Evolutionary conservation across 2,888 invertebrate genomes (phyloP).

Genomic region (Linyphia triangularis): DNA sequence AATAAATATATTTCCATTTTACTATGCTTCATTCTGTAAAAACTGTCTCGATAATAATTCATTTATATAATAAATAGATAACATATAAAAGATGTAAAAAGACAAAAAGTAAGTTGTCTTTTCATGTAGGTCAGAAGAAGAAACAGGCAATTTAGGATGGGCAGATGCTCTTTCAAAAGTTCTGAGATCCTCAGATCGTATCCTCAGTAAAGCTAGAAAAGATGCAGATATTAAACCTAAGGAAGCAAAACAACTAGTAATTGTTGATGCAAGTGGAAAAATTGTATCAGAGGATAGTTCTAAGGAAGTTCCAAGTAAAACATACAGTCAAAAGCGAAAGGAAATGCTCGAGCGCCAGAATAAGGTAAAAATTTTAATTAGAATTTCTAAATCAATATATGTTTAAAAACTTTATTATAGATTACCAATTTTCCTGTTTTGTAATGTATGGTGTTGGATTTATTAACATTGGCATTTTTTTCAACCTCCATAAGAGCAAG

Average conservation of each 20-base stretch:
- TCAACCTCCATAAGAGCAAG: too few relatives aligned
- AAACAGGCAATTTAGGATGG: conserved; percentile 84
- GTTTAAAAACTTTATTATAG: too few relatives aligned
- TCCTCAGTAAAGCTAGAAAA: conserved; percentile 90
- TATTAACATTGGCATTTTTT: too few relatives aligned
- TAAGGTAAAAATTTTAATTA: conserved; percentile 25
- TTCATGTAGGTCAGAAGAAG: conserved; percentile 75
- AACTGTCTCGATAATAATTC: too few relatives aligned
- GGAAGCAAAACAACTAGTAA: conserved; percentile 84
- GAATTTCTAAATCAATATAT: too few relatives aligned
- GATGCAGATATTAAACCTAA: conserved; percentile 77
- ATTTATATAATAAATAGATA: too few relatives aligned
- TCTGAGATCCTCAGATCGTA: conserved; percentile 87
- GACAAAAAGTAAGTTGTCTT: too few relatives aligned
- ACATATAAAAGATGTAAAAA: too few relatives aligned
- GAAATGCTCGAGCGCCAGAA: conserved; percentile 53
- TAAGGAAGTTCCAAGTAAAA: conserved; percentile 60
- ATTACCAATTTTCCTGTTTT: too few relatives aligned
- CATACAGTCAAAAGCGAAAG: conserved; percentile 71
- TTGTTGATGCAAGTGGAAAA: conserved; percentile 77
- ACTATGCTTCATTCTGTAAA: too few relatives aligned
- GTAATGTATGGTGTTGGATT: too few relatives aligned
- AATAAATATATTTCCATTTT: too few relatives aligned
- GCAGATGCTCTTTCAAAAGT: conserved; percentile 91
- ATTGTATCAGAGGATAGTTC: conserved; percentile 78